Base-by-base conservation (phyloP, 2,888 invertebrate genomes). In the Leptinotarsa juncta region DNA sequence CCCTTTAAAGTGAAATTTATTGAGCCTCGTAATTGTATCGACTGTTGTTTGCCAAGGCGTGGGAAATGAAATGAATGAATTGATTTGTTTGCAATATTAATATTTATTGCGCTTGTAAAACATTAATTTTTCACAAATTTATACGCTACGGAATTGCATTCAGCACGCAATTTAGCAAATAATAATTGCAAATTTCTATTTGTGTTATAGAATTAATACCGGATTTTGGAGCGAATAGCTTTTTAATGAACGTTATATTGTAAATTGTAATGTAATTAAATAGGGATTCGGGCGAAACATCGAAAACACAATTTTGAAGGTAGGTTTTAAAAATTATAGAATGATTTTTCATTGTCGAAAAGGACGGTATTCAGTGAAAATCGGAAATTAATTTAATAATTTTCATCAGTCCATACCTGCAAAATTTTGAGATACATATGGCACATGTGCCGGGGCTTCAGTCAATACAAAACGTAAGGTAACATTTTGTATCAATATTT, bases 21-120 rank as follows among this genome's bases (percentile, higher is more conserved):
- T 12, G 4, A 57, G 4, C 23, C 57, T 26, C 57, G 57, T 14
- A 26, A 14, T 12, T 57, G 4, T 23, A 57, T 57, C 23, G 57
- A 20, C 15, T 57, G 4, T 23, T 57, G 14, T 32, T 32, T n/a
- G 42, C 26, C 62, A 62, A 62, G 16, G 26, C 62, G 62, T 62
- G 62, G 42, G 62, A 62, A 62, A 62, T 16, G 23, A 26, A 4
- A 62, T 26, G n/a, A 62, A 42, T 62, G 12, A 32, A 62, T 62
- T n/a, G 62, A 62, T 62, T 62, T 32, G 32, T n/a, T 42, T 62
- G 62, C 42, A 62, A 32, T 62, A 62, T 62, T 62, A 62, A 62
- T 62, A 32, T 62, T 32, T 42, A 62, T 62, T 62, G 62, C 42
- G 62, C 42, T 62, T 62, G 62, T 62, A 42, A 62, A 62, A 62